Base-by-base conservation (phyloP, 1,140 invertebrate species). In the Drosophila melanogaster region DNA sequence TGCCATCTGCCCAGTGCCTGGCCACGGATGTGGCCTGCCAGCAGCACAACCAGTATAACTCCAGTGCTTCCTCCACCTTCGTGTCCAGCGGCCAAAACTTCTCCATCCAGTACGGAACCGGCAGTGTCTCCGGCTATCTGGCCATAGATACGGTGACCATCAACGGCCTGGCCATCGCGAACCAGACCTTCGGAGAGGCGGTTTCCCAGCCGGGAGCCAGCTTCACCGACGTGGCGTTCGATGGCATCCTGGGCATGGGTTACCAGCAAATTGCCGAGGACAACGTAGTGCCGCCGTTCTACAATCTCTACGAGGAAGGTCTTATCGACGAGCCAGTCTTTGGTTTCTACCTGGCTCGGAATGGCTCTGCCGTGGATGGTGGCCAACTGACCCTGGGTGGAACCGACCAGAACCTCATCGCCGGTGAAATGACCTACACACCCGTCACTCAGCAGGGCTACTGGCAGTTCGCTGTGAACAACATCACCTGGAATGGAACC, bases 131-230 rank as follows among this genome's bases (percentile, higher is more conserved):
- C 1, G 89, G 89, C 0, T 79, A 71, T 37, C 41, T 91, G 3
- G 83, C 89, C 41, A 81, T 57, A 0, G 89, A 91, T n/a, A 85
- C 80, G 1, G 83, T 91, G n/a, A 49, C 17, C 19, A 79, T 90
- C 79, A 96, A 95, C 70, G 95, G 94, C 37, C 59, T 97, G 10
- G 77, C 93, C 40, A 94, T 99, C 22, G 91, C 93, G 58, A 92
- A 94, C 66, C 98, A 99, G 94, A 98, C 97, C 11, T 99, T 99
- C 93, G 99, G 97, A 12, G 99, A 99, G 94, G 98, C 98, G 0
- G 92, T 97, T 4, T 96, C 94, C 75, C 98, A 99, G 93, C 98
- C 99, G 49, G 96, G 96, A 33, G 92, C 96, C 38, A 94, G 95
- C 37, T 99, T 99, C 93, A 95, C 98, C 5, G 97, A 97, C 69